Evolutionary conservation across 2,888 invertebrate species (phyloP), one percentile per base, ranked within the genome.

Genomic region (Tuberolachnus salignus): DNA sequence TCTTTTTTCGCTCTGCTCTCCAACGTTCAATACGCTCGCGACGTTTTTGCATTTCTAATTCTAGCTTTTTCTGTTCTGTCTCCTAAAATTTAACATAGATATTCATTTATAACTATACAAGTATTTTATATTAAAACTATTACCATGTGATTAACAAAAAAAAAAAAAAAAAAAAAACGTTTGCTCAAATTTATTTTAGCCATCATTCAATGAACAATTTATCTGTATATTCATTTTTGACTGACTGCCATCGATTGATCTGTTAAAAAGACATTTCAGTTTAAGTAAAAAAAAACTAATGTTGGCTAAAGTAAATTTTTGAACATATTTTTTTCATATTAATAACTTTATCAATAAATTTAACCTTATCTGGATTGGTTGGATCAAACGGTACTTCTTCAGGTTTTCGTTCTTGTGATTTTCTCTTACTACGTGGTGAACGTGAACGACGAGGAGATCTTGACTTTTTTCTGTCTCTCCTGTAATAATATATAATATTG

Each of bases 1-100:
- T 93, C 82, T 94, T 92, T 85, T 96, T 96, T 16, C 97, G 89
- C 83, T 98, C 97, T 0, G 95, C 94, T 64, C 98, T 88, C 97
- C 97, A 98, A 73, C 96, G 90, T 86, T 98, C 98, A 82, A 98
- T 97, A 72, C 98, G 90, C 83, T 98, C 97, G 1, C 97, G 88
- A 6, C 98, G 89, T 85, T 95, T 97, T 84, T 94, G 95, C 97
- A 98, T 98, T 87, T 98, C 97, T 21, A 92, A 87, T 86, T 98
- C 98, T 44, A 98, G 86, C 44, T 94, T 91, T 83, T 91, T 92
- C 84, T 95, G 94, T 84, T 95, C 95, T 84, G 94, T 94, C 86
- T 96, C 96, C 90, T 94, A 34, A n/a, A 64, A 53, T 44, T 19
- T 0, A 51, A 63, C 13, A 42, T 63, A 19, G 53, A 14, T 26